These are phyloP conservation scores for Drosophila borborema DNA, from an alignment of 2,888 invertebrate species.

Conservation along the genomic window DNA sequence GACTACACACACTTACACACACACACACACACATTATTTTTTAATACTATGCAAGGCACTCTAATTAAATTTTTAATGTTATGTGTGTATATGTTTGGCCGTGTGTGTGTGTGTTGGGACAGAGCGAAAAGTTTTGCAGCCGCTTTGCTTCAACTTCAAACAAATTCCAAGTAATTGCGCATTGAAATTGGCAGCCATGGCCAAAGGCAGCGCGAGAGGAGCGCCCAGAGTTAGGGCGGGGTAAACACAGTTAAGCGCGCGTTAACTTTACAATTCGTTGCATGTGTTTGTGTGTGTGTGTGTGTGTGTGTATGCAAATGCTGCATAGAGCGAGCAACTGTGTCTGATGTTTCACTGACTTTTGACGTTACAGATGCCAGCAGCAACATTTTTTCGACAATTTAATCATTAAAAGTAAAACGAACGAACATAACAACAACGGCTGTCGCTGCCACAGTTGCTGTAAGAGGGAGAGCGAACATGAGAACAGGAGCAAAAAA, in stretches of 20 bases:
- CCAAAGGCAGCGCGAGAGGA: not conserved
- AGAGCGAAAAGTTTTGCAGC: constrained; percentile 54
- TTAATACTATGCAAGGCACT: constrained; percentile 48
- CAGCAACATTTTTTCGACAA: constrained; percentile 52
- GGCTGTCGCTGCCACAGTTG: not conserved
- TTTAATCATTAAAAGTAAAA: constrained; percentile 67
- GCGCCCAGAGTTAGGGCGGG: not conserved
- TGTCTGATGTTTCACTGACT: constrained; percentile 24
- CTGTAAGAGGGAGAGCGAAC: not conserved
- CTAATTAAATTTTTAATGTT: constrained; percentile 73
- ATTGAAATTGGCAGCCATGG: constrained; percentile 57
- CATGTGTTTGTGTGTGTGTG: constrained; percentile 3
- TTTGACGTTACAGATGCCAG: constrained; percentile 23
- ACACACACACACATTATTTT: constrained; percentile 2
- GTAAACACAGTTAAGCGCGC: constrained; percentile 51
- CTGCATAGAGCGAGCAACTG: constrained; percentile 12
- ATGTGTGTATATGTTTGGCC: not conserved
- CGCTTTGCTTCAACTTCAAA: constrained; percentile 60
- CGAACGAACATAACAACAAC: constrained; percentile 11
- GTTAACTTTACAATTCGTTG: constrained; percentile 49
- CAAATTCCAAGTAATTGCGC: constrained; percentile 79
- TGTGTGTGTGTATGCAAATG: not conserved
- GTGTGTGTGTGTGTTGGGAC: constrained; percentile 2
- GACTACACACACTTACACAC: not conserved
- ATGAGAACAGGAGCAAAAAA: not conserved